Evolutionary conservation across 2,888 invertebrate species (phyloP), one percentile per base, ranked within the genome.

Genomic region (Conus canariensis): DNA sequence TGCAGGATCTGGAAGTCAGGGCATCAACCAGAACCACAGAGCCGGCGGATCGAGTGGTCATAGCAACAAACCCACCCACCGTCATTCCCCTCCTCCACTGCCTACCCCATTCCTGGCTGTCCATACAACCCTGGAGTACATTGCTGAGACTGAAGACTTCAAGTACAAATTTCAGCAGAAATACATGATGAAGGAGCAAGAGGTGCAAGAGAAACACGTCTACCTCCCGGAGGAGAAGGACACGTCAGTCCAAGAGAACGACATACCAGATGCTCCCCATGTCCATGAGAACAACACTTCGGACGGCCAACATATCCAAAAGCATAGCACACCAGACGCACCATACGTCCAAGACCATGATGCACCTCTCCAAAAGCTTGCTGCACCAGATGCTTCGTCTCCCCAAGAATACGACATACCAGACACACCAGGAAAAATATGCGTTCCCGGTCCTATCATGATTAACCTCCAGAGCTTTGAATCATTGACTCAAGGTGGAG

Each of bases 141-240:
- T 83, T 25, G 16, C 56, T 7, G 82, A 83, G 82, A 56, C 19
- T 22, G 82, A 83, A 7, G 82, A 25, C 82, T 25, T 83, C 56
- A 56, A 58, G 58, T 22, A 58, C 82, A 83, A 83, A 58, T 22
- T 86, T 19, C 59, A 30, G 30, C 86, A 60, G 64, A 64, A 64
- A 60, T 60, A 60, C 30, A 16, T 86, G 64, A 12, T 30, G 86
- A 64, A 59, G 64, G 86, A 86, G 45, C 30, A 86, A 25, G 86
- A 86, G 86, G 64, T 86, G 30, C 86, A 86, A 45, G 86, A 86
- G 67, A 60, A 16, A 16, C 60, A 86, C 30, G 64, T 67, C 86
- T 60, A 25, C 82, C 82, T 83, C 9, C 82, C 82, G 10, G 82
- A 56, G 19, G 82, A 83, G 45, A 30, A 67, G 86, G 82, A 83